Evolutionary conservation across 2,888 invertebrate genomes (phyloP).

Genomic region (Pollenia amentaria): DNA sequence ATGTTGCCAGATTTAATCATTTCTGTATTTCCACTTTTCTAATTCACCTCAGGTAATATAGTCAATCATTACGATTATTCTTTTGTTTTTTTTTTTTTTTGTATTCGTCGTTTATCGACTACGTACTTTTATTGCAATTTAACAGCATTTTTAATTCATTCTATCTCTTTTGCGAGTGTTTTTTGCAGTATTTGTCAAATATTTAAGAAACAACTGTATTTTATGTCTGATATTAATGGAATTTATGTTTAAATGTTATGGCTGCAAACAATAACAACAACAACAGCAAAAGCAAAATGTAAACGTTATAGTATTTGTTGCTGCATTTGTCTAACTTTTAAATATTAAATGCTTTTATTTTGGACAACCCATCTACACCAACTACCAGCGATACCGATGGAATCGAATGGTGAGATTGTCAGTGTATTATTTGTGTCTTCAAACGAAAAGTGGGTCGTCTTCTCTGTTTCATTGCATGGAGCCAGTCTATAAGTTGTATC

Average conservation of each 20-base stretch:
- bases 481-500: constrained; percentile 40
- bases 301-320: neutral
- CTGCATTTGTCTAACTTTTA: neutral
- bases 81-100: constrained; percentile 10
- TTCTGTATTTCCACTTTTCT: constrained; percentile 1
- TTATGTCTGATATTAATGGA: constrained; percentile 17
- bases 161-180: constrained; percentile 21
- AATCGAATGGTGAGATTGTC: neutral
- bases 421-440: neutral
- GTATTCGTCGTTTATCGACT: constrained; percentile 2
- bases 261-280: neutral
- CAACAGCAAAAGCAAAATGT: neutral
- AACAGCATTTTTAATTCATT: constrained; percentile 29
- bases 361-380: constrained; percentile 25
- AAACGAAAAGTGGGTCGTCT: constrained; percentile 56
- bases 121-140: constrained; percentile 16
- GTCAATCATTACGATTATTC: constrained; percentile 64
- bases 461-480: constrained; percentile 5
- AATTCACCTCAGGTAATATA: constrained; percentile 57
- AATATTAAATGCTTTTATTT: constrained; percentile 45
- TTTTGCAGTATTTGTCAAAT: constrained; percentile 66
- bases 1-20: constrained; percentile 5
- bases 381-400: neutral
- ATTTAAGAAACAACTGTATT: constrained; percentile 63
- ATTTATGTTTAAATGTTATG: constrained; percentile 26